Conservation (phyloP, 2,797 vertebrate genomes). For the Loriculus beryllinus region DNA sequence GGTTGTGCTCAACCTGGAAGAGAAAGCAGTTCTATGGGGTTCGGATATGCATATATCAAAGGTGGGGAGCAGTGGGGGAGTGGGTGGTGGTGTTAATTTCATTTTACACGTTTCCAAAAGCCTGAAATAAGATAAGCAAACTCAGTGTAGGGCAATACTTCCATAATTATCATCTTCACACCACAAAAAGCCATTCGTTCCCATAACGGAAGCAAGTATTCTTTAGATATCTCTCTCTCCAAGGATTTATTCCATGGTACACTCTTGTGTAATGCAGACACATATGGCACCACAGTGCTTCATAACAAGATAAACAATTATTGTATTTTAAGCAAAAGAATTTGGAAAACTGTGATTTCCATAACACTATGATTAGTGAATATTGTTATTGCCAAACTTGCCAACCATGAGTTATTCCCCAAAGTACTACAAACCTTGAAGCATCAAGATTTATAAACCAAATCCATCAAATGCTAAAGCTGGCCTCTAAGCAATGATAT, state of each 20-base stretch:
- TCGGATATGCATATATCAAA: background rate
- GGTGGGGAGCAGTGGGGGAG: background rate
- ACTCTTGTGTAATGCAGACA: background rate
- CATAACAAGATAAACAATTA: background rate
- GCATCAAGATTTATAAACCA: background rate
- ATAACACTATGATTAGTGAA: fast-evolving
- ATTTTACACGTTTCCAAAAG: background rate
- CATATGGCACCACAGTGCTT: background rate
- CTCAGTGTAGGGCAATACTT: background rate
- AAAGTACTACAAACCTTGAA: background rate
- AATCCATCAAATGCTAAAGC: background rate
- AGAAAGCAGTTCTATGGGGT: background rate
- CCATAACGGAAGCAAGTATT: background rate
- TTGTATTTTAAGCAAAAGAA: background rate
- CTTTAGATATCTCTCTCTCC: background rate
- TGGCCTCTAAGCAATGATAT: background rate
- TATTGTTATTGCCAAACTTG: background rate
- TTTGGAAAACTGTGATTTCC: background rate
- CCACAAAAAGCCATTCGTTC: background rate
- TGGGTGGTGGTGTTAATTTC: background rate
- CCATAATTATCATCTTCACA: background rate
- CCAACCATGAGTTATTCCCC: fast-evolving
- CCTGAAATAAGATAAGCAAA: background rate
- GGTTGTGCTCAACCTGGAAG: background rate
- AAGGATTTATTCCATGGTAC: background rate